Conservation (phyloP, 2,888 invertebrate species). For the Matsumyia berberina region DNA sequence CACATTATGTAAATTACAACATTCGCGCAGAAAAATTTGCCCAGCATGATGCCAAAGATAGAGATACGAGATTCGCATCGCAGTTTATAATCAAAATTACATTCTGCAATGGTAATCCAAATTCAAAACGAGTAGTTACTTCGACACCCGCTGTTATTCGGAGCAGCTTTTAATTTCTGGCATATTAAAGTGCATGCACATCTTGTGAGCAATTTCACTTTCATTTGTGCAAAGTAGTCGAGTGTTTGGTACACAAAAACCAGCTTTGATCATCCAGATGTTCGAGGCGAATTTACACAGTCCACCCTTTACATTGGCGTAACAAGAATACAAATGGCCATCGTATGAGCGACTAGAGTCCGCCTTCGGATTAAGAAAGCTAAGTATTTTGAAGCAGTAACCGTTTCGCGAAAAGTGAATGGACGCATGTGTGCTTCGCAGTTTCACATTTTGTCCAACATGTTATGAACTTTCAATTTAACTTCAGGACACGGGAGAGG, state of each 20-base stretch:
- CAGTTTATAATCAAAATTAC: constrained; percentile 34
- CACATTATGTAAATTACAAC: constrained; percentile 31
- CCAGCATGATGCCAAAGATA: constrained; percentile 56
- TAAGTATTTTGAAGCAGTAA: constrained; percentile 22
- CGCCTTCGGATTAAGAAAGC: constrained; percentile 63
- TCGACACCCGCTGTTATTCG: constrained; percentile 53
- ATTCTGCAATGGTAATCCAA: constrained; percentile 46
- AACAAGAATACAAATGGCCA: constrained; percentile 26
- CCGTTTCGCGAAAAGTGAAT: constrained; percentile 65
- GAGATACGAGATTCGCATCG: constrained; percentile 39
- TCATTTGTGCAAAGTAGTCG: constrained; percentile 18
- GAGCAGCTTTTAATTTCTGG: constrained; percentile 46
- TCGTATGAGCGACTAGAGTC: constrained; percentile 34
- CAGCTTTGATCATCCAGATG: constrained; percentile 14
- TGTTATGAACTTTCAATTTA: constrained; percentile 51
- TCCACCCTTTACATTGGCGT: constrained; percentile 32
- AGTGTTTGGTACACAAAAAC: background rate
- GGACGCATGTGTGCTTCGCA: constrained; percentile 20
- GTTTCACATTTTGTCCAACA: constrained; percentile 38
- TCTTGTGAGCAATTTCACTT: constrained; percentile 51
- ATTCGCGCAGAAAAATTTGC: constrained; percentile 39
- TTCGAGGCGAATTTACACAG: background rate
- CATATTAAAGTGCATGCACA: constrained; percentile 40
- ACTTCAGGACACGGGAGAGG: constrained; percentile 21
- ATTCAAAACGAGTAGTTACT: constrained; percentile 64